Conservation (phyloP, 2,113 vertebrate genomes). For the Willisornis vidua region DNA sequence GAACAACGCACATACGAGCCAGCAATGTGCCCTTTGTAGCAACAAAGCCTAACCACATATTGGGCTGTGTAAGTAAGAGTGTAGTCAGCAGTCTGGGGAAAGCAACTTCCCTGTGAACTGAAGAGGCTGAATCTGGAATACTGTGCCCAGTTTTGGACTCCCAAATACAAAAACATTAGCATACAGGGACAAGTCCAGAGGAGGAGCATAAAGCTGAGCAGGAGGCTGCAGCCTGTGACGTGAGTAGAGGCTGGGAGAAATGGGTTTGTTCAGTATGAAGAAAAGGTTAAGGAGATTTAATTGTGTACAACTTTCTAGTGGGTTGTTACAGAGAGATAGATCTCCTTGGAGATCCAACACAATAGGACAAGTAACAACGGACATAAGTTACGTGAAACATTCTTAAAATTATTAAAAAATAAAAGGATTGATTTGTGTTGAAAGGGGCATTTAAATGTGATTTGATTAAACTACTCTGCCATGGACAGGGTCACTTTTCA, state of each 20-base stretch:
- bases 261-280: not conserved
- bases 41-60: not conserved
- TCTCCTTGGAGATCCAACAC: not conserved
- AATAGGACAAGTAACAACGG: not conserved
- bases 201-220: not conserved
- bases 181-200: not conserved
- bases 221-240: not conserved
- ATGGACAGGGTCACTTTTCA: not conserved
- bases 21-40: not conserved
- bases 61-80: not conserved
- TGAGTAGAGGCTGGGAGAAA: not conserved
- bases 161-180: not conserved
- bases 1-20: not conserved
- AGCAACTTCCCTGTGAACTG: not conserved
- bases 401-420: not conserved
- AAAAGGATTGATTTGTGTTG: not conserved
- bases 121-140: not conserved
- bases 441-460: not conserved
- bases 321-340: not conserved
- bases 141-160: not conserved
- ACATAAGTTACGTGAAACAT: not conserved
- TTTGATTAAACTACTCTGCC: not conserved
- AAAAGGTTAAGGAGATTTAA: not conserved
- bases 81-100: not conserved
- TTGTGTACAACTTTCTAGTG: not conserved